Evolutionary conservation across 1,140 invertebrate species (phyloP).

Genomic region (Adelges cooleyi): DNA sequence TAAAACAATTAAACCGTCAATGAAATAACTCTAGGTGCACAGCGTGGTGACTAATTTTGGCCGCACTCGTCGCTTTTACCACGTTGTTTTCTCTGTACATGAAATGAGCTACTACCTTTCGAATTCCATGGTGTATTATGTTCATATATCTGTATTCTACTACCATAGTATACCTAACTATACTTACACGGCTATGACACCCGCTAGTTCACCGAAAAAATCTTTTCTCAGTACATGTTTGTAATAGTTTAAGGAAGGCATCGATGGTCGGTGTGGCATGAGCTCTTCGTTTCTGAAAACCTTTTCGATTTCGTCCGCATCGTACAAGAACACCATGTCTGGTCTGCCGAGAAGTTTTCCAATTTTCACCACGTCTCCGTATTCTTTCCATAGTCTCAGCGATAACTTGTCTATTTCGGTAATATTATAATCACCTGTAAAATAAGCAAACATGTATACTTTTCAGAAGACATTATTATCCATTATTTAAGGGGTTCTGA

Average conservation of each 20-base stretch:
- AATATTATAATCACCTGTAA: constrained; percentile 58
- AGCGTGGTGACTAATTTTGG: no score
- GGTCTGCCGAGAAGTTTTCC: constrained; percentile 61
- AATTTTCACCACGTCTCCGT: constrained; percentile 60
- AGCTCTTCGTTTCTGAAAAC: constrained; percentile 62
- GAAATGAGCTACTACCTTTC: no score
- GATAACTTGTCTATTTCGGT: constrained; percentile 62
- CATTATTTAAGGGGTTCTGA: no score
- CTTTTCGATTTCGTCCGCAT: constrained; percentile 60
- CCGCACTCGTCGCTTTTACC: no score
- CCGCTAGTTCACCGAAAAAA: constrained; percentile 58
- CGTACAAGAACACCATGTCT: constrained; percentile 65
- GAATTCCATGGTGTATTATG: no score
- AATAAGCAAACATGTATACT: no score
- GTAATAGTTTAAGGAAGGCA: constrained; percentile 65
- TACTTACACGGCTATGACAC: constrained; percentile 68
- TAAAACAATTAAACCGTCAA: constrained; percentile 7
- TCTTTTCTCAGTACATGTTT: constrained; percentile 60
- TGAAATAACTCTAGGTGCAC: no score
- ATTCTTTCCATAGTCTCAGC: constrained; percentile 49
- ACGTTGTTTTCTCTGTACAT: no score
- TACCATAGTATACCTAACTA: no score
- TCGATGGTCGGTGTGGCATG: constrained; percentile 63
- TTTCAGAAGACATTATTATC: no score
- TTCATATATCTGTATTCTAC: no score